Evolutionary conservation across 1,140 invertebrate genomes (phyloP), one percentile per base, ranked within the genome.

Genomic region (Atta cephalotes): DNA sequence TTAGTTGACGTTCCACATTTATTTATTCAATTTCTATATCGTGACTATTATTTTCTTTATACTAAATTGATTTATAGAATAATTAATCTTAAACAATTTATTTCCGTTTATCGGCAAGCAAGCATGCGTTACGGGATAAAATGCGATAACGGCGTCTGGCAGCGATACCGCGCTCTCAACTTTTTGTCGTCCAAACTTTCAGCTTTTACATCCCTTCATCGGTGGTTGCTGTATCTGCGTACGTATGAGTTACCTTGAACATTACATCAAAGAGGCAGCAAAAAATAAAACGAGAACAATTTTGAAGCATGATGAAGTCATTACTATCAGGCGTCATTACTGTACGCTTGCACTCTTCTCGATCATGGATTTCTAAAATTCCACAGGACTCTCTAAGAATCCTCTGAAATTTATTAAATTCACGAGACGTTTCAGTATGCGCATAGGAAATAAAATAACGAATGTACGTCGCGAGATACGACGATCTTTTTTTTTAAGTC

Each of bases 361-460:
- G 68, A 16, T 74, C 21, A 45, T 18, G n/a, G n/a, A 60, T 51
- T 16, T 51, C 49, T 16, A 51, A 51, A 51, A 51, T 9, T 45
- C 9, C 39, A 10, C 9, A 45, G 9, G 39, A 45, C 39, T 39
- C 35, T 45, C 35, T 45, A 45, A 45, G 18, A 70, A 45, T 31
- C 53, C 25, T 31, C 21, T 58, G 2, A 35, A 72, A 82, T 74
- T 58, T 74, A 25, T 21, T 49, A 62, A 74, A 82, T 84, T 84
- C 56, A 51, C 28, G 18, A 51, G 70, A 51, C 58, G 16, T 21
- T 49, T 12, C 21, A 25, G 53, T n/a, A 28, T 66, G 28, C 45
- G 77, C 62, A 39, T 60, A 21, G 39, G 62, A 51, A 39, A 76
- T 84, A 49, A 84, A 84, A 63, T 84, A 76, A 84, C n/a, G 80